Conservation (phyloP, 1,140 invertebrate species). For the Lanistes nyassanus region DNA sequence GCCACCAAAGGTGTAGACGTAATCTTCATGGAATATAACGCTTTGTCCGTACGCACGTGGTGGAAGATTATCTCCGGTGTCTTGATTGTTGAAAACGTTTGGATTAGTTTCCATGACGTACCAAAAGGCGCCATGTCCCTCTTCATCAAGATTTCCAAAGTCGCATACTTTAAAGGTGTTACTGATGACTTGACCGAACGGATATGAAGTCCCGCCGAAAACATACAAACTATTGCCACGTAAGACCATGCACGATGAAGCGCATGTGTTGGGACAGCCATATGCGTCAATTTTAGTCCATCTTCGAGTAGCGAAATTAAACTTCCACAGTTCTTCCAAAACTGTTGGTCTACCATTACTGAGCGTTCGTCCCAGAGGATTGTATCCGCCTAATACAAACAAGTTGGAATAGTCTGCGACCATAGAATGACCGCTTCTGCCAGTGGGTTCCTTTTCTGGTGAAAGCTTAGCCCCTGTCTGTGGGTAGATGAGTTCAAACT, state of each 20-base stretch:
- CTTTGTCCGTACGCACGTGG: slow-evolving; percentile 41
- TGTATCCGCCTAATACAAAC: slow-evolving; percentile 43
- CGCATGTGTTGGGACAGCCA: slow-evolving; percentile 34
- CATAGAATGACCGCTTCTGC: slow-evolving; percentile 43
- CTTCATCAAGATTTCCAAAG: neutral
- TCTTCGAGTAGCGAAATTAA: slow-evolving; percentile 41
- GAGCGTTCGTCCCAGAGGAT: slow-evolving; percentile 26
- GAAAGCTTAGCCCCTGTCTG: neutral
- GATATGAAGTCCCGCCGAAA: slow-evolving; percentile 43
- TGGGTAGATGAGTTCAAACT: slow-evolving; percentile 18
- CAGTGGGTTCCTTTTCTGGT: slow-evolving; percentile 24
- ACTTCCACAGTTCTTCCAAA: slow-evolving; percentile 42
- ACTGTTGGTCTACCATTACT: slow-evolving; percentile 24
- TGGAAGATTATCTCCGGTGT: slow-evolving; percentile 26
- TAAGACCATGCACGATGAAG: slow-evolving; percentile 30
- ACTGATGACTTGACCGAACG: slow-evolving; percentile 41
- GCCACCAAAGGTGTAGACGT: slow-evolving; percentile 42
- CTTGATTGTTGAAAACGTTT: slow-evolving; percentile 25
- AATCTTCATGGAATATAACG: slow-evolving; percentile 36
- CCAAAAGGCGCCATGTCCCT: slow-evolving; percentile 18
- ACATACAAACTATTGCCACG: slow-evolving; percentile 35
- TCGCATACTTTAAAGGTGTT: slow-evolving; percentile 37
- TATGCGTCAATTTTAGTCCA: slow-evolving; percentile 32
- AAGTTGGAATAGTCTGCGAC: slow-evolving; percentile 37
- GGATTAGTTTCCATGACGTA: slow-evolving; percentile 35